Base-by-base conservation (phyloP, 1,140 invertebrate species). In the Zaprionus camerounensis region DNA sequence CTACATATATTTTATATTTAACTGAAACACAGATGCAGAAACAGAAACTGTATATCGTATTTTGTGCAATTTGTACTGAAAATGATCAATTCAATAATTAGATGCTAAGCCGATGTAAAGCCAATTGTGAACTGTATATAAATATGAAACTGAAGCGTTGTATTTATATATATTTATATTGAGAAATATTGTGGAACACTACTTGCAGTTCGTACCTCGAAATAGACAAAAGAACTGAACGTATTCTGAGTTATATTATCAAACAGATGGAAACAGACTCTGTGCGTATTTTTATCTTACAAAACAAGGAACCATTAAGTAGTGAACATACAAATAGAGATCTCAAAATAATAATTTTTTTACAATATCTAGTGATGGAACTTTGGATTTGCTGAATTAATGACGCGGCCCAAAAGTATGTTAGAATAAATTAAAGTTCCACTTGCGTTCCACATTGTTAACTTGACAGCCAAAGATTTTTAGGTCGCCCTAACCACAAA, bases 21-120 rank as follows among this genome's bases (percentile, higher is more conserved):
- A 51, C 63, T 56, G 53, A 83, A 69, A 65, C 51, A 65, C 51
- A 55, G 51, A 62, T 62, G 53, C 17, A 61, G 58, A 51, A 46
- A 71, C 24, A 65, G 34, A 61, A 61, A 67, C 17, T 34, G 20
- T 61, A 62, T 15, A 56, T 34, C 36, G 68, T 64, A 61, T 76
- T 65, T 68, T 79, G 72, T 80, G 77, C 66, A 83, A 83, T 80
- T 80, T 78, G 76, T 83, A 83, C 65, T 77, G 61, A 74, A 80
- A 80, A 34, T 71, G 66, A 84, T 80, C 63, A 76, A 79, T 79
- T 71, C 13, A 78, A 71, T 62, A 76, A 34, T 15, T 83, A 83
- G 68, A 34, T 46, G 0, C 3, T 70, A 77, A 69, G 62, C 11
- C 63, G 66, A 46, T 77, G 68, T 81, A 81, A 62, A 63, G 41